Evolutionary conservation across 2,797 vertebrate species (phyloP).

Genomic region (Oophaga sylvatica): DNA sequence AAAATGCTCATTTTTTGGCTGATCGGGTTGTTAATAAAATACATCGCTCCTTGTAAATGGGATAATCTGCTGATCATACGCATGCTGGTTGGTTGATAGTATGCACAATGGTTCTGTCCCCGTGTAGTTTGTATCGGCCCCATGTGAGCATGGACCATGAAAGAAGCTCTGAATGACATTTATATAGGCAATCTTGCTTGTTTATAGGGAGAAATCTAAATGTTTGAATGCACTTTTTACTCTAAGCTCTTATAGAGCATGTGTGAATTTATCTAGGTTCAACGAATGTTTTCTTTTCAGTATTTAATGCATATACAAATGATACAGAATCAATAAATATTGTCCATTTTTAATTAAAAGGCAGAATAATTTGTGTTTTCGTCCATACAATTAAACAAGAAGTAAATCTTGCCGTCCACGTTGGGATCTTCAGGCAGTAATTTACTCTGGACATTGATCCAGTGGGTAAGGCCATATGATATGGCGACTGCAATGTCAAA

Average conservation of each 20-base stretch:
- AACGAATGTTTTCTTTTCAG: neutral
- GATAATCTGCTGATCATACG: no score
- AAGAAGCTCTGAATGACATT: no score
- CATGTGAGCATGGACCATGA: no score
- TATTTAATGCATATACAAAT: neutral
- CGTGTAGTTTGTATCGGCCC: no score
- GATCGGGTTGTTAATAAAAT: no score
- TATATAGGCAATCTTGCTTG: no score
- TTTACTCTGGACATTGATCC: conserved; percentile 40
- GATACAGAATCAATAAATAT: conserved; percentile 43
- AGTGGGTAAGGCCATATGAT: conserved; percentile 50
- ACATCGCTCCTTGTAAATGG: no score
- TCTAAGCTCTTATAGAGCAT: neutral
- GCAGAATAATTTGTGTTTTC: conserved; percentile 66
- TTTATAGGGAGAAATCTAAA: no score
- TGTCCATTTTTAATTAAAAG: conserved; percentile 57
- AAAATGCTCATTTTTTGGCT: no score
- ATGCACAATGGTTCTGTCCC: no score
- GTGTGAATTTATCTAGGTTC: neutral
- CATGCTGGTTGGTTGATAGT: no score
- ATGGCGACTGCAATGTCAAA: neutral
- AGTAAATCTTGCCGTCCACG: conserved; percentile 62
- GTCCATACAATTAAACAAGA: conserved; percentile 64
- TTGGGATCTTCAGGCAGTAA: conserved; percentile 57
- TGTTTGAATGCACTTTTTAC: no score